Base-by-base conservation (phyloP, 2,797 vertebrate genomes). In the Hyperoplus immaculatus region DNA sequence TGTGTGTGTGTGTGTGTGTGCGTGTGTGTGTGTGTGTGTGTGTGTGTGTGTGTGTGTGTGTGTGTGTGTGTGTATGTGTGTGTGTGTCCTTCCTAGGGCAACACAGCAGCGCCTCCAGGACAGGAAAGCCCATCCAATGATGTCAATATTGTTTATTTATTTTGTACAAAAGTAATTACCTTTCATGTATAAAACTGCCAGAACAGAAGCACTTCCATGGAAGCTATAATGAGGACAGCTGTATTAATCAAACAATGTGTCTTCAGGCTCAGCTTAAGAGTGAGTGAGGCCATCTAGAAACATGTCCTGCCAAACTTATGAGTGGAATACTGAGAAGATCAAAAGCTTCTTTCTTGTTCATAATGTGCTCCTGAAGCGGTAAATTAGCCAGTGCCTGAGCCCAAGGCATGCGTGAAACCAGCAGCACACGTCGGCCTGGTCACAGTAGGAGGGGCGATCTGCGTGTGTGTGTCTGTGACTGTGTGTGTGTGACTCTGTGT, bases 321-420 rank as follows among this genome's bases (percentile, higher is more conserved):
- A 91, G 86, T 67, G 49, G 81, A 90, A 87, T 80, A 84, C 86
- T 61, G 75, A 89, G 88, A 87, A 90, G 92, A 94, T 94, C 92
- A 94, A 92, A 94, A 90, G 89, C 80, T 84, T 80, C 77, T 90
- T 91, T 92, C 84, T 89, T 93, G 87, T 91, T 90, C 91, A 87
- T 91, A 90, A 93, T 91, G 90, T 92, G 85, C 92, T 85, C 87
- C 84, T 91, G 90, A 92, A 89, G 92, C 90, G 83, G 87, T 91
- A 94, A 92, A 94, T 93, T 92, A 94, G 89, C 89, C 87, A 92
- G 88, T 90, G 92, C 87, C 91, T 95, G 92, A 89, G 92, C 91
- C 92, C 92, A 93, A 94, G 94, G 93, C 93, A 94, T 94, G 94
- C 93, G 89, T 93, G 90, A 94, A 95, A 93, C 91, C 87, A 82